A percentile compares a stretch with the other conserved stretches of the same genome.
Conservation (phyloP, 2,888 invertebrate genomes). For the Synanthedon tipuliformis region DNA sequence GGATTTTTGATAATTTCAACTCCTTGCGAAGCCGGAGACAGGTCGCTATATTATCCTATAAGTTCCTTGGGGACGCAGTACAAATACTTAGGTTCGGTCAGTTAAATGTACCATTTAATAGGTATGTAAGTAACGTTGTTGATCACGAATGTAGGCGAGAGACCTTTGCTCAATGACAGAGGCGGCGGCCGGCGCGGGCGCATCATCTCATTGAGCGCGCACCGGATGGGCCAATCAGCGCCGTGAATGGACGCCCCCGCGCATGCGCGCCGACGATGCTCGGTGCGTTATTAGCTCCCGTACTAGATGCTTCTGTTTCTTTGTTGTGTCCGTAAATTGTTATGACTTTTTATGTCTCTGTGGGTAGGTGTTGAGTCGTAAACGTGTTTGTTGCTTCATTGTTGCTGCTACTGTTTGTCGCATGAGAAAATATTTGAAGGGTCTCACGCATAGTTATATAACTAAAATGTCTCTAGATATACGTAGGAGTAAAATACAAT, state of each 20-base stretch:
- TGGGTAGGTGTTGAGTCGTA: conserved; percentile 50
- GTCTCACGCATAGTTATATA: conserved; percentile 9
- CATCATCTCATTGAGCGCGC: conserved; percentile 68
- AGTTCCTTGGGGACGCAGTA: no score
- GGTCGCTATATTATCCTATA: no score
- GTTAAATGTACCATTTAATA: no score
- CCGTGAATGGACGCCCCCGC: conserved; percentile 69
- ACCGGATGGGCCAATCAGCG: conserved; percentile 70
- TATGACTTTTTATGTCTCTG: conserved; percentile 54
- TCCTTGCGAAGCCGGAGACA: no score
- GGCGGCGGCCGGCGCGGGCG: conserved; percentile 48
- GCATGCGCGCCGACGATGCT: conserved; percentile 34
- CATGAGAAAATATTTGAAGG: conserved; percentile 22
- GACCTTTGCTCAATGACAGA: conserved; percentile 66
- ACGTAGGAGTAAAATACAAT: neutral
- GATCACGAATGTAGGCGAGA: conserved; percentile 63
- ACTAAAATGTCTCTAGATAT: neutral
- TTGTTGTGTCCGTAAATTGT: conserved; percentile 61
- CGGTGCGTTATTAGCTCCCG: conserved; percentile 53
- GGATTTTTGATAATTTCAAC: no score
- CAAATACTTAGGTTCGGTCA: no score
- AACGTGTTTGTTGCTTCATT: conserved; percentile 46
- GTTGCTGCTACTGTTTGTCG: conserved; percentile 40
- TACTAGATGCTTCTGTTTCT: conserved; percentile 55
- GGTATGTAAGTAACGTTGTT: conserved; percentile 14